Conservation (phyloP, 2,888 invertebrate species). For the Oscheius sp. region DNA sequence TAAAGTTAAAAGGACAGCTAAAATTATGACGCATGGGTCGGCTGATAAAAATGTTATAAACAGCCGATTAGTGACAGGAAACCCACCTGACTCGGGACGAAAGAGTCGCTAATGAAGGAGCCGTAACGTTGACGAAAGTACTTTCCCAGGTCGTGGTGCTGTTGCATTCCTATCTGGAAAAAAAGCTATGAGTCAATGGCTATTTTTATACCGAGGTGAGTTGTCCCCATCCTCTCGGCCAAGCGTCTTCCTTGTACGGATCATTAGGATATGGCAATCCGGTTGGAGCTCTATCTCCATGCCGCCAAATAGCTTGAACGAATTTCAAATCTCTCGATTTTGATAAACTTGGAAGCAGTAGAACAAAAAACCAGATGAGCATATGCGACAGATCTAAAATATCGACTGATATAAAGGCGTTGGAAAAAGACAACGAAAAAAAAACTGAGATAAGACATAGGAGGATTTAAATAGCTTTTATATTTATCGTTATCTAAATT, state of each 20-base stretch:
- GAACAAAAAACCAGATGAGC: neutral
- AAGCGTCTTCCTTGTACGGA: constrained; percentile 36
- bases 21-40: neutral
- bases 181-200: neutral
- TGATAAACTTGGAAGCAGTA: too few relatives aligned
- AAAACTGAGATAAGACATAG: neutral
- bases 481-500: too few relatives aligned
- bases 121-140: constrained; percentile 53
- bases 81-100: constrained; percentile 18
- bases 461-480: too few relatives aligned
- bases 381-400: too few relatives aligned
- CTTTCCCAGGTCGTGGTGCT: constrained; percentile 55
- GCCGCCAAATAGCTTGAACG: constrained; percentile 79
- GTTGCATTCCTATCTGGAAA: constrained; percentile 66
- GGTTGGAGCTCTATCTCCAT: constrained; percentile 77
- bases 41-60: neutral
- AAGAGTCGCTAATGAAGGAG: constrained; percentile 2
- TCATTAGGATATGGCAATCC: constrained; percentile 50
- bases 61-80: neutral
- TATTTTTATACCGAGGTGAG: constrained; percentile 38
- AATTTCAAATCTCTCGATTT: constrained; percentile 46
- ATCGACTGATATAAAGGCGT: too few relatives aligned
- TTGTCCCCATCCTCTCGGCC: constrained; percentile 49
- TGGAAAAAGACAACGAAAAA: neutral
- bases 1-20: too few relatives aligned